Conservation (phyloP, 2,888 invertebrate genomes). For the Himalopsyche anomala region DNA sequence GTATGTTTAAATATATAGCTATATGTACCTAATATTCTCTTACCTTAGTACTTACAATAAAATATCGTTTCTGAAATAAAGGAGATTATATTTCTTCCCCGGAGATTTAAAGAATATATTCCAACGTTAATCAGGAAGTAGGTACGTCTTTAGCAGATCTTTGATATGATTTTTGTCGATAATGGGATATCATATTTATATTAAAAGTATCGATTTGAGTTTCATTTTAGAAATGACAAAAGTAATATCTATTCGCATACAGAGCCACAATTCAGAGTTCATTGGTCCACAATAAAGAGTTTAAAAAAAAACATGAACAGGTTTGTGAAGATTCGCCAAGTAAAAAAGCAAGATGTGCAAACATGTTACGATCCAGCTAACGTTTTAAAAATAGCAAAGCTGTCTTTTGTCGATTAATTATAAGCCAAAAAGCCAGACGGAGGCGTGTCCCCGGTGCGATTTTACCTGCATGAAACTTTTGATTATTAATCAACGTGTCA, state of each 20-base stretch:
- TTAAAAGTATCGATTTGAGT: no score
- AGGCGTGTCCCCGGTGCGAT: neutral
- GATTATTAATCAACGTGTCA: conserved; percentile 41
- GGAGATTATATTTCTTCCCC: no score
- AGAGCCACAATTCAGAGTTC: neutral
- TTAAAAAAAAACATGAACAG: neutral
- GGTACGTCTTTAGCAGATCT: no score
- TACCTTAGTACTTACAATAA: no score
- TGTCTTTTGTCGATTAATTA: conserved; percentile 28
- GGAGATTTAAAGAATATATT: no score
- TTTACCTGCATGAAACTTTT: conserved; percentile 8
- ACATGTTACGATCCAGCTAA: conserved; percentile 18
- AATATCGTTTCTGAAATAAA: no score
- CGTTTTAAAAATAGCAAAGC: conserved; percentile 34
- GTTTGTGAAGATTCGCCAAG: conserved; percentile 10
- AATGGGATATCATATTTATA: no score
- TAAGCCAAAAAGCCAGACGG: conserved; percentile 13
- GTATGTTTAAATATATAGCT: no score
- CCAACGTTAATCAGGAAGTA: no score
- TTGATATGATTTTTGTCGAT: no score
- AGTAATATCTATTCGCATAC: neutral
- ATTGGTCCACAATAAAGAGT: conserved; percentile 1
- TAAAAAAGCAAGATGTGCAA: neutral
- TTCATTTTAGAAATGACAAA: neutral
- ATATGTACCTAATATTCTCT: no score